Evolutionary conservation across 2,113 vertebrate genomes (phyloP).

Genomic region (Triplophysa tibetana): DNA sequence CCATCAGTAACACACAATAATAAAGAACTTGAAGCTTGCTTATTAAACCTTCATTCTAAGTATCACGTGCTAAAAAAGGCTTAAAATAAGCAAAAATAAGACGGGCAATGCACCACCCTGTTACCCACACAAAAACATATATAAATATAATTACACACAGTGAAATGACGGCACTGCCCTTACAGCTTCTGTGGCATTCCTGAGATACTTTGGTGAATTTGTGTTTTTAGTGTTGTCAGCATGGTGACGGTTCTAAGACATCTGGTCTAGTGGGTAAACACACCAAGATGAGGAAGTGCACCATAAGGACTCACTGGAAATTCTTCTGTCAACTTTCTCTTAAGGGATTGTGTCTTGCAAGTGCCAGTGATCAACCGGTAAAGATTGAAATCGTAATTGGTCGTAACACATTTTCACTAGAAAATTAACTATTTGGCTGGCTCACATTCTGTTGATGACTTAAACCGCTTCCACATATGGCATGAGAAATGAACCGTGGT

Average conservation of each 20-base stretch:
- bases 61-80: background rate
- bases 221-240: constrained; percentile 11
- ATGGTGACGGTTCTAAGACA: constrained; percentile 54
- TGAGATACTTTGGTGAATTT: constrained; percentile 45
- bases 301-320: constrained; percentile 16
- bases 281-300: constrained; percentile 12
- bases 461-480: constrained; percentile 56
- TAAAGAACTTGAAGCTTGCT: background rate
- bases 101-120: constrained; percentile 12
- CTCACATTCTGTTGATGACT: constrained; percentile 60
- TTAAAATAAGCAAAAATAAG: constrained; percentile 5
- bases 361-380: constrained; percentile 4
- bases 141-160: constrained; percentile 5
- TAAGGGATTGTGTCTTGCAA: background rate
- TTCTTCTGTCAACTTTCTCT: constrained; percentile 7
- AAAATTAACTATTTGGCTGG: constrained; percentile 42
- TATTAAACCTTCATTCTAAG: background rate
- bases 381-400: constrained; percentile 7
- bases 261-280: constrained; percentile 38
- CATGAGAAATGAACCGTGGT: constrained; percentile 30
- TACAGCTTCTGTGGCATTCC: constrained; percentile 38
- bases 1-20: constrained; percentile 14
- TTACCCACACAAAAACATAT: constrained; percentile 25
- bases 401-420: background rate
- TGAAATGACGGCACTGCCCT: background rate